Base-by-base conservation (phyloP, 2,888 invertebrate species). In the Acrocyrtus sp. region DNA sequence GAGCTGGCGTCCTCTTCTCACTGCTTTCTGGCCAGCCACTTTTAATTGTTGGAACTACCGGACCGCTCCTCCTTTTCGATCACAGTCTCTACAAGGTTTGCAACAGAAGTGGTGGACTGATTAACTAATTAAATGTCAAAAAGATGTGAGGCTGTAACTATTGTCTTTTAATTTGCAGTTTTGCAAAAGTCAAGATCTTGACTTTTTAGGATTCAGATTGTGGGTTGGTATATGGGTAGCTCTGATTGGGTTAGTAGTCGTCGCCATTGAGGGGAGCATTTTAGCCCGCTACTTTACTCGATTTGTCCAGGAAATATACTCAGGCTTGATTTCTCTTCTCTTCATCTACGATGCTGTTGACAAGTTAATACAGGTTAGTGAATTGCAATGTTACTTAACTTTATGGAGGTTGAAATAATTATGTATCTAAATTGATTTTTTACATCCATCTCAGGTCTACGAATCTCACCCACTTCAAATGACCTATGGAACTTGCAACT, bases 291-390 rank as follows among this genome's bases (percentile, higher is more conserved):
- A 92, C 82, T 92, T 97, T 80, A 93, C 94, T 3, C 89, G 98
- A 66, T 99, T 98, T 85, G 96, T 96, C 0, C 96, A 98, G 85
- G 98, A 99, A 85, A 96, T 98, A 63, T 98, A 98, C 85, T 95
- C 98, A 5, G 93, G 95, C 15, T 88, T 99, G 70, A 98, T 99
- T 82, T 96, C 98, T 0, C 86, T 97, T 80, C 92, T 99, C 81
- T 99, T 98, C 85, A 96, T 99, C 81, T 91, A 92, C 78, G 96
- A 96, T 85, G 93, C 95, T 53, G 87, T 95, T 77, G 89, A 90
- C 82, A 95, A 94, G 83, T 86, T 96, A 72, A 88, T 91, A 74
- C 89, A 89, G 78, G 87, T 87, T 47, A 41, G 51, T 10, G 29
- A 27, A 24, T 15, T 27, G 45, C 3, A 54, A 22, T 19, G 10